Conservation (phyloP, 2,888 invertebrate species). For the Thecophora atra region DNA sequence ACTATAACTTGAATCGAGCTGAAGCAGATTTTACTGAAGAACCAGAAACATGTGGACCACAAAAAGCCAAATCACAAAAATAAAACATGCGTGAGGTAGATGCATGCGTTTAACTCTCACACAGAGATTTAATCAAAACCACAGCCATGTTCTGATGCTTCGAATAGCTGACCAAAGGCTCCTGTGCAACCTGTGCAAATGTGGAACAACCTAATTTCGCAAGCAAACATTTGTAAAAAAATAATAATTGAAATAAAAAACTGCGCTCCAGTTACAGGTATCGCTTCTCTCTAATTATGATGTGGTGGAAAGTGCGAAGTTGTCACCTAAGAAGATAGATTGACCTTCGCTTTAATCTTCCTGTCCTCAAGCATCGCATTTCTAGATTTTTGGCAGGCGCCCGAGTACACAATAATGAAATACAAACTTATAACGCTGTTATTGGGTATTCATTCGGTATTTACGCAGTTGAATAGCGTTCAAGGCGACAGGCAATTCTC, state of each 20-base stretch:
- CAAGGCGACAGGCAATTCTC: not conserved
- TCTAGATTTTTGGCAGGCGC: not conserved
- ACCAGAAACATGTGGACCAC: not conserved
- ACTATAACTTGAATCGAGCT: not conserved
- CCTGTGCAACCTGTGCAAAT: not conserved
- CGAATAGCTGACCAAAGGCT: slow-evolving; percentile 1
- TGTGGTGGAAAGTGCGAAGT: slow-evolving; percentile 8
- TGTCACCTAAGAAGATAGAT: slow-evolving; percentile 8
- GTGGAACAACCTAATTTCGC: slow-evolving; percentile 25
- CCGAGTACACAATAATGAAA: slow-evolving; percentile 32
- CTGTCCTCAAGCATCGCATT: not conserved
- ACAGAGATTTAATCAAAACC: no score
- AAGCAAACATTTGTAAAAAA: not conserved
- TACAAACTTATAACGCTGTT: slow-evolving; percentile 37
- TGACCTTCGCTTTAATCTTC: no score
- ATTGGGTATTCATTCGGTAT: slow-evolving; percentile 41
- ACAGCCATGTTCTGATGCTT: no score
- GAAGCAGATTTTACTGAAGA: not conserved
- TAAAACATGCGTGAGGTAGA: not conserved
- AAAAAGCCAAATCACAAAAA: no score
- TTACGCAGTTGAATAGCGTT: not conserved
- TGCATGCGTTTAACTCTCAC: not conserved
- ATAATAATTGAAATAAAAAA: not conserved
- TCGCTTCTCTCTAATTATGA: not conserved
- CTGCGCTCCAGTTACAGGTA: not conserved